Percentiles rank a stretch among this genome's conserved stretches.
These are phyloP conservation scores for Phrynocephalus versicolor DNA, from an alignment of 2,113 vertebrate species.

Conservation along the genomic window DNA sequence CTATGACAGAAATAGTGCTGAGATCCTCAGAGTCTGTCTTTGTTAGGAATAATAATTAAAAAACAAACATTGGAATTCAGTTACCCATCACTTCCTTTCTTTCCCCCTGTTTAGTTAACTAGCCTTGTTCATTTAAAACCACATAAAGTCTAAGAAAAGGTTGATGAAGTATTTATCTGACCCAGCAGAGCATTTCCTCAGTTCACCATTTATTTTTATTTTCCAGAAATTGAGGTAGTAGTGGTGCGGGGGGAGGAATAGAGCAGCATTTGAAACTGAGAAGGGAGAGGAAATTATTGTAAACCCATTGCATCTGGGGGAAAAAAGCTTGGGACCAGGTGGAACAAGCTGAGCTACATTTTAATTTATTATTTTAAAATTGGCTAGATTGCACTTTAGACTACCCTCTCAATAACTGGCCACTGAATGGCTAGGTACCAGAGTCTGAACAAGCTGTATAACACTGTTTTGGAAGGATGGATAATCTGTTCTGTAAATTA, in stretches of 20 bases:
- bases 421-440: conserved; percentile 29
- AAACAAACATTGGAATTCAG: background rate
- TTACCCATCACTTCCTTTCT: background rate
- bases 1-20: background rate
- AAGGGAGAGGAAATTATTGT: conserved; percentile 34
- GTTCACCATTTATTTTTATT: conserved; percentile 50
- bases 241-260: background rate
- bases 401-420: conserved; percentile 39
- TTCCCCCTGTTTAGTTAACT: background rate
- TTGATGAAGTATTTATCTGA: conserved; percentile 29
- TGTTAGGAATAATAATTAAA: background rate
- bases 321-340: conserved; percentile 54
- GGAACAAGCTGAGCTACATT: conserved; percentile 56
- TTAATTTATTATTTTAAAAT: conserved; percentile 59
- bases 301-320: conserved; percentile 49
- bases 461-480: conserved; percentile 28
- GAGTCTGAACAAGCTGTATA: conserved; percentile 35
- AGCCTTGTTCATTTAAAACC: conserved; percentile 15
- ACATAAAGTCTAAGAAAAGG: background rate
- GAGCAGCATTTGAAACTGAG: background rate
- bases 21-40: background rate
- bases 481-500: conserved; percentile 67
- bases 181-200: background rate
- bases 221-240: conserved; percentile 31
- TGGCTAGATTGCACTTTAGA: conserved; percentile 34